Evolutionary conservation across 2,888 invertebrate genomes (phyloP), one percentile per base, ranked within the genome.

Genomic region (Lutraria lutraria): DNA sequence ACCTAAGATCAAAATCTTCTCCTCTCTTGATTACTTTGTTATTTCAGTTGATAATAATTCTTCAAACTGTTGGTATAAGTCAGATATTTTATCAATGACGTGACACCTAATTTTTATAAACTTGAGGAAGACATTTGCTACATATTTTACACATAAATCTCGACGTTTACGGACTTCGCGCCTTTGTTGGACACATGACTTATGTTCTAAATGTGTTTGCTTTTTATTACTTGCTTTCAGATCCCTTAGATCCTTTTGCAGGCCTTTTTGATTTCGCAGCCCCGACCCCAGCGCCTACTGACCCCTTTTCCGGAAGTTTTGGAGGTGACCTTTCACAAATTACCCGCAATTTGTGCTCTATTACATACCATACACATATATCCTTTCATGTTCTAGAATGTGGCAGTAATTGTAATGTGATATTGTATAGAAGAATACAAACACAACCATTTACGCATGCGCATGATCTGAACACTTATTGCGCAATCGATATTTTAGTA

Each of bases 261-360:
- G 56, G 68, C 25, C 81, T 68, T 29, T 63, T 86, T 60, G 86
- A 63, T 56, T 83, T 63, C 31, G 34, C 43, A 15, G 21, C 63
- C 60, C 60, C 52, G 13, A 80, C 80, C 34, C 25, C 31, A 13
- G 52, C 63, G 52, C 25, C 80, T 29, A 43, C 81, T 8, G 86
- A 86, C 63, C 81, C 86, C 12, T 86, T 81, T 80, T 86, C 63
- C 43, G 86, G 86, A 63, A 54, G 80, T 86, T 86, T 86, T 31
- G 86, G 86, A 86, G 86, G 86, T 86, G 81, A 86, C n/a, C 10
- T 31, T 68, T 21, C 25, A 43, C 81, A 21, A 15, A 13, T 3
- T 21, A 43, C 53, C n/a, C 52, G 34, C 53, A 53, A 16, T 12
- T 10, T 63, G 25, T 12, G 25, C 25, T 8, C 63, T 63, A 6